phyloP scores from a whole-genome alignment of 1,140 invertebrate species.

The Lepidurus arcticus region DNA sequence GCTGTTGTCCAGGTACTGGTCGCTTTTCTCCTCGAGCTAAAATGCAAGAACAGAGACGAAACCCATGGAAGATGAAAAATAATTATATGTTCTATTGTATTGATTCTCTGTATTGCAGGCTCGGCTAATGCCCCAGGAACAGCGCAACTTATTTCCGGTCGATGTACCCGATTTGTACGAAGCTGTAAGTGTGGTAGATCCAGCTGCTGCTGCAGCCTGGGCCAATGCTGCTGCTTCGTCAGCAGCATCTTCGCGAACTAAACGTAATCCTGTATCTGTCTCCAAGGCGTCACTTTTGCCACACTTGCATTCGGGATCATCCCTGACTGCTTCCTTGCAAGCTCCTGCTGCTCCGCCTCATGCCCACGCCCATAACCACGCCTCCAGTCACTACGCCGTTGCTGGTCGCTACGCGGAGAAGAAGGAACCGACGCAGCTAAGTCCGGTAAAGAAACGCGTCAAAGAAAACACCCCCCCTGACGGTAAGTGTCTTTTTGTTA shows the following conservation, averaged over 20 bases:
- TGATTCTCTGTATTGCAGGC: background rate
- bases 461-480: constrained; percentile 89
- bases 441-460: constrained; percentile 95
- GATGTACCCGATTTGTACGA: constrained; percentile 55
- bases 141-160: constrained; percentile 56
- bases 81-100: background rate
- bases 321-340: constrained; percentile 35
- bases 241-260: constrained; percentile 38
- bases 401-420: constrained; percentile 54
- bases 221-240: constrained; percentile 27
- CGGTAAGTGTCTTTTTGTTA: constrained; percentile 38
- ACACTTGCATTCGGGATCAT: constrained; percentile 34
- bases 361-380: constrained; percentile 37
- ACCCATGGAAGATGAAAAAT: background rate
- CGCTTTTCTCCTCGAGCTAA: background rate
- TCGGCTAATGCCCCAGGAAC: constrained; percentile 38
- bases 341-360: constrained; percentile 24
- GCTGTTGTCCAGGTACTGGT: constrained; percentile 58
- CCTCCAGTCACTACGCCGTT: constrained; percentile 40
- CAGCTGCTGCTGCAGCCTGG: constrained; percentile 23
- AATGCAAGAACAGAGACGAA: no score
- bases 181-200: constrained; percentile 51
- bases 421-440: constrained; percentile 85
- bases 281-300: constrained; percentile 29
- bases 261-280: constrained; percentile 39